phyloP scores from a whole-genome alignment of 2,888 invertebrate genomes.

The Papilio demoleus region DNA sequence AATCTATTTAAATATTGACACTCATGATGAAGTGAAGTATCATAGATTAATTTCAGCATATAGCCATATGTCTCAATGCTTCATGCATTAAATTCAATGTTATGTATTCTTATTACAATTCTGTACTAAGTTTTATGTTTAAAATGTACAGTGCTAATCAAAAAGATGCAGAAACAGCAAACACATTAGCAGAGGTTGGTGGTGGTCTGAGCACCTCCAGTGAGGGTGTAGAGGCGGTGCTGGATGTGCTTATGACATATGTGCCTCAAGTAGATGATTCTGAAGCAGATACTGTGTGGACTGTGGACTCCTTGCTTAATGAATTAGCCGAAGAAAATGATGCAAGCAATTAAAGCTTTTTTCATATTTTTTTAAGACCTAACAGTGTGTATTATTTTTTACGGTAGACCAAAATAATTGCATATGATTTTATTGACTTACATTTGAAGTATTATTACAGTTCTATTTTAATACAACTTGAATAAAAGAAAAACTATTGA shows the following conservation, averaged over 20 bases:
- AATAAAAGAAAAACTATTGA: too few relatives aligned
- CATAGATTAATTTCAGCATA: too few relatives aligned
- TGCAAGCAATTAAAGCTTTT: background rate
- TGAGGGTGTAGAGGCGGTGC: slow-evolving; percentile 69
- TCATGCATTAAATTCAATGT: background rate
- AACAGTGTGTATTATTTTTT: too few relatives aligned
- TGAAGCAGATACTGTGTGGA: slow-evolving; percentile 76
- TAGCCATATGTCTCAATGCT: background rate
- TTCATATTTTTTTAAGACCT: background rate
- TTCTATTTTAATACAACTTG: too few relatives aligned
- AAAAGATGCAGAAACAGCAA: slow-evolving; percentile 72
- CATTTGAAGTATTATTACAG: too few relatives aligned
- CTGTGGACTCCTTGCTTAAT: slow-evolving; percentile 70
- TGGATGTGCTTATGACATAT: slow-evolving; percentile 67
- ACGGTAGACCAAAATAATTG: too few relatives aligned
- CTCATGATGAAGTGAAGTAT: too few relatives aligned
- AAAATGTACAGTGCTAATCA: slow-evolving; percentile 56
- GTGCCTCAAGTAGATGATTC: slow-evolving; percentile 69
- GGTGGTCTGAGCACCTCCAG: slow-evolving; percentile 64
- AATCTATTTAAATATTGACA: too few relatives aligned
- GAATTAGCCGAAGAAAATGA: slow-evolving; percentile 64
- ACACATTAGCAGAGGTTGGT: slow-evolving; percentile 69
- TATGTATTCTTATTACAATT: background rate
- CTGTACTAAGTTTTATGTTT: slow-evolving; percentile 1
- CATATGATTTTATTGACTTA: too few relatives aligned